These are phyloP conservation scores for Drosophila greeni DNA, from an alignment of 2,888 invertebrate species.

Conservation along the genomic window DNA sequence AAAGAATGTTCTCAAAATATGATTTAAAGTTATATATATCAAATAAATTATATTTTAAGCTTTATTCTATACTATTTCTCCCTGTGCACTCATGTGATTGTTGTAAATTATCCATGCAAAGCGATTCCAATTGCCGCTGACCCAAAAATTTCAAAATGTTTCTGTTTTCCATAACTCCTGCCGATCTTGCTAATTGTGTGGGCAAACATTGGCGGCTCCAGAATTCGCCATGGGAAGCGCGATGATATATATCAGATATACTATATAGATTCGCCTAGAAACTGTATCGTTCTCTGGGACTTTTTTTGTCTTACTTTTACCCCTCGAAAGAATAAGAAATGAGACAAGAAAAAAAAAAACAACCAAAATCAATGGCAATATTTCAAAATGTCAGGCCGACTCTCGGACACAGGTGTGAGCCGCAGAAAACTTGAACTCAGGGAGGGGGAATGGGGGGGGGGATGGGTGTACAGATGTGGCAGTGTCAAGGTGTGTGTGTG, in stretches of 20 bases:
- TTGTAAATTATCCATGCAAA: slow-evolving; percentile 61
- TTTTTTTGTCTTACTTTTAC: too few relatives aligned
- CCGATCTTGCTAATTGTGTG: slow-evolving; percentile 62
- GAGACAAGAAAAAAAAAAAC: not conserved
- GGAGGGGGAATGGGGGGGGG: slow-evolving; percentile 23
- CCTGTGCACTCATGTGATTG: slow-evolving; percentile 44
- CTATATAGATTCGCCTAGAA: slow-evolving; percentile 1
- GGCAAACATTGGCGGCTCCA: slow-evolving; percentile 31
- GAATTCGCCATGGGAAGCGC: slow-evolving; percentile 65
- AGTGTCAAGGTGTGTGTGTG: slow-evolving; percentile 6
- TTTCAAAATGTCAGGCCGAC: slow-evolving; percentile 71
- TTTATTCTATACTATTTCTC: not conserved
- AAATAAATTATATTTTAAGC: not conserved
- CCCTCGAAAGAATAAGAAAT: not conserved
- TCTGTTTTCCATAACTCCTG: slow-evolving; percentile 35
- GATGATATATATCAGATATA: not conserved
- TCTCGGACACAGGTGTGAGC: slow-evolving; percentile 69
- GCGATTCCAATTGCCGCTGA: slow-evolving; percentile 66
- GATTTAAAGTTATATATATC: too few relatives aligned
- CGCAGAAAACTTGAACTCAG: slow-evolving; percentile 55
- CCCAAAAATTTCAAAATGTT: slow-evolving; percentile 54
- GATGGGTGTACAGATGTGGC: slow-evolving; percentile 2
- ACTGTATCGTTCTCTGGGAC: slow-evolving; percentile 14
- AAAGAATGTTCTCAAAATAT: too few relatives aligned
- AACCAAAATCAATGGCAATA: slow-evolving; percentile 69